phyloP scores from a whole-genome alignment of 1,140 invertebrate species.

The Microplitis demolitor region DNA sequence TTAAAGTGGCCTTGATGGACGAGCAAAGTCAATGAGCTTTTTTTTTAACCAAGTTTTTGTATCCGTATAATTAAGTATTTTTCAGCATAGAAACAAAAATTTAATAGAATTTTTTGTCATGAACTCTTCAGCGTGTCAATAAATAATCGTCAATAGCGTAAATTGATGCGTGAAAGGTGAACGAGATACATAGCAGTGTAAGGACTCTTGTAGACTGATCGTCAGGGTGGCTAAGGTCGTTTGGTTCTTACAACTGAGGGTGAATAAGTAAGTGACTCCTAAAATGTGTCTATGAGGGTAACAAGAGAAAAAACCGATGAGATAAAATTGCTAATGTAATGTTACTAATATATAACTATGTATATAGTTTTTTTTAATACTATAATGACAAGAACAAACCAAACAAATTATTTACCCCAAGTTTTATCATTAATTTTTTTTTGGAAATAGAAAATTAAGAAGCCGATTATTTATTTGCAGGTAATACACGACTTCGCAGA shows the following conservation, averaged over 20 bases:
- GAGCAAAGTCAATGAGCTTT: no score
- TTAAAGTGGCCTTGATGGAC: neutral
- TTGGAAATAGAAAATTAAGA: neutral
- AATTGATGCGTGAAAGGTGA: conserved; percentile 21
- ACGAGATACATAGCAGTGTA: conserved; percentile 7
- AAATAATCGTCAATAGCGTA: conserved; percentile 5
- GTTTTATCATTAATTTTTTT: neutral
- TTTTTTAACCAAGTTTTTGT: no score
- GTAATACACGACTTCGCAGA: no score
- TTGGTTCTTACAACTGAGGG: conserved; percentile 18
- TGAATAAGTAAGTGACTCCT: conserved; percentile 23
- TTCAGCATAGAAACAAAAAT: no score
- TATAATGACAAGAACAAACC: neutral
- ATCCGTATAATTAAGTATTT: no score
- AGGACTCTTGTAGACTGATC: conserved; percentile 15
- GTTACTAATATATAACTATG: neutral
- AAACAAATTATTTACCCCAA: no score
- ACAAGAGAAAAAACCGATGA: no score
- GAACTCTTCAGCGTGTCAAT: neutral
- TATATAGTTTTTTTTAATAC: neutral
- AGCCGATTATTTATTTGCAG: neutral
- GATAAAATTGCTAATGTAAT: conserved; percentile 5
- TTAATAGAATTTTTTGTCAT: no score
- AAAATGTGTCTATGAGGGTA: no score
- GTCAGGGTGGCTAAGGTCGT: conserved; percentile 5